A percentile compares a stretch with the other conserved stretches of the same genome.
These are phyloP conservation scores for Hedychridium roseum DNA, from an alignment of 2,888 invertebrate species.

Conservation along the genomic window DNA sequence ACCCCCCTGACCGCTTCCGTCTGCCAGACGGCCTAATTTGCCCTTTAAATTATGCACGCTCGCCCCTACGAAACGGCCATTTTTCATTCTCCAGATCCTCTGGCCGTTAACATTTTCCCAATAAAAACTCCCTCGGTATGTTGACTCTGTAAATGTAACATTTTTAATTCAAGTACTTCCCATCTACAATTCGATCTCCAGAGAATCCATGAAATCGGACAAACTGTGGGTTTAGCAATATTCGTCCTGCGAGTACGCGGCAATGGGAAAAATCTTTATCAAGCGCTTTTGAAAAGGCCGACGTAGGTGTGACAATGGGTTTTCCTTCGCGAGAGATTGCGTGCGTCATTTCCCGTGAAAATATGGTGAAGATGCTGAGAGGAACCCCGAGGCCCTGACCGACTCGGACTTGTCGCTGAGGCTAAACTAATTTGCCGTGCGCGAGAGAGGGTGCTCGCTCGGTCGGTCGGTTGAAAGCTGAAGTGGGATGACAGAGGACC, in stretches of 20 bases:
- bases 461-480: conserved; percentile 28
- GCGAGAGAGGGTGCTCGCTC: conserved; percentile 34
- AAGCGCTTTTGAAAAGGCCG: not conserved
- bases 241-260: too few species aligned
- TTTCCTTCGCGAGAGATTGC: not conserved
- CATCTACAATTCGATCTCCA: too few species aligned
- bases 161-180: too few species aligned
- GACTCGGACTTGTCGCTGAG: conserved; percentile 38
- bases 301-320: too few species aligned
- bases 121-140: too few species aligned
- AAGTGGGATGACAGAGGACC: conserved; percentile 37
- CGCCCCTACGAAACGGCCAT: conserved; percentile 17
- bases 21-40: conserved; percentile 31
- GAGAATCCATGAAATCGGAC: too few species aligned
- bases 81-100: too few species aligned
- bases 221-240: too few species aligned
- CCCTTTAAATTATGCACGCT: conserved; percentile 34
- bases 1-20: conserved; percentile 3
- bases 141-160: too few species aligned
- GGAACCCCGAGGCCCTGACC: conserved; percentile 25
- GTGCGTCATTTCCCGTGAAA: conserved; percentile 33
- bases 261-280: too few species aligned
- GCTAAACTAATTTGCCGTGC: conserved; percentile 48
- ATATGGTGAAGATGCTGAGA: conserved; percentile 26
- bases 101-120: too few species aligned